Percentiles rank a stretch among this genome's conserved stretches.
Evolutionary conservation across 1,140 invertebrate genomes (phyloP).

Genomic region (Colletes gigas): DNA sequence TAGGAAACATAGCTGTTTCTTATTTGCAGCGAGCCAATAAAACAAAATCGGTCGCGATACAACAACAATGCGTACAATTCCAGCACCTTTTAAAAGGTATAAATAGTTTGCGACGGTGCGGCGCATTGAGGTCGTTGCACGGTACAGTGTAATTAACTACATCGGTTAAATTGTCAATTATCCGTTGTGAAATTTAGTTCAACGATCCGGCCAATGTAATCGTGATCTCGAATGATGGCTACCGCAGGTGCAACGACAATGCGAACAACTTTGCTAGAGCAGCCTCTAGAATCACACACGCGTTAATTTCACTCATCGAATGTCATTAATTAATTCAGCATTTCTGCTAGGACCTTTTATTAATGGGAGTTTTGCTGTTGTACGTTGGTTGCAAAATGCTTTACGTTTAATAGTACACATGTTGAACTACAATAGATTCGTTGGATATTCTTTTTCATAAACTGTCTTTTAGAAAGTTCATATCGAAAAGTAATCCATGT

Average conservation of each 20-base stretch:
- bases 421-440: too few relatives aligned
- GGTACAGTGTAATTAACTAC: slow-evolving; percentile 35
- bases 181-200: slow-evolving; percentile 59
- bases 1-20: too few relatives aligned
- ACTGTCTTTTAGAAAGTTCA: too few relatives aligned
- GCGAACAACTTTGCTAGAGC: not conserved
- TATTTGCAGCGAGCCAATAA: not conserved
- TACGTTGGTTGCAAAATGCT: too few relatives aligned
- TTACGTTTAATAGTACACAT: too few relatives aligned
- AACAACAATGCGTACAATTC: too few relatives aligned
- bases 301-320: not conserved
- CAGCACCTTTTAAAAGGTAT: not conserved
- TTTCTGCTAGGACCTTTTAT: too few relatives aligned
- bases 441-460: too few relatives aligned
- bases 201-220: slow-evolving; percentile 56
- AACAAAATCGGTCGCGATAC: not conserved
- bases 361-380: too few relatives aligned
- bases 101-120: slow-evolving; percentile 3
- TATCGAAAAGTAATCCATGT: too few relatives aligned
- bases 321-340: not conserved
- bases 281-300: not conserved
- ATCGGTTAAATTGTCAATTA: slow-evolving; percentile 55
- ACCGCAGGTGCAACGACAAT: slow-evolving; percentile 32
- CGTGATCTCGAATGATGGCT: slow-evolving; percentile 29
- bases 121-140: slow-evolving; percentile 46